A percentile compares a stretch with the other conserved stretches of the same genome.
Conservation (phyloP, 1,140 invertebrate species). For the Ooceraea biroi region DNA sequence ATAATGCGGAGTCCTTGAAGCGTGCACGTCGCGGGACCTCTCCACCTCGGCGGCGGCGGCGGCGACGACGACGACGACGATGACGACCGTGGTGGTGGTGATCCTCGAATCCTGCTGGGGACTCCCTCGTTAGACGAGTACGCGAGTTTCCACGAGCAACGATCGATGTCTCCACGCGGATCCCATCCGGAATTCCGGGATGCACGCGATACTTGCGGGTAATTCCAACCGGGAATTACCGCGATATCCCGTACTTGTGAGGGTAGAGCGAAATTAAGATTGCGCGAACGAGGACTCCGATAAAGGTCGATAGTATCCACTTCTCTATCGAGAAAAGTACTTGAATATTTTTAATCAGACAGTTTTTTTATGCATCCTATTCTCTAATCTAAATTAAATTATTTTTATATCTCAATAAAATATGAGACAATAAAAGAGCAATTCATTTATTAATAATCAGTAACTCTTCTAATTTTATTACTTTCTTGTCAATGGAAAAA, state of each 20-base stretch:
- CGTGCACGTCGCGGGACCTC: constrained; percentile 47
- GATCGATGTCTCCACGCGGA: constrained; percentile 36
- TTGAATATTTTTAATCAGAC: no score
- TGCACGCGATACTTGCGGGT: constrained; percentile 28
- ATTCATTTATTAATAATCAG: not conserved
- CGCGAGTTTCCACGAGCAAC: constrained; percentile 32
- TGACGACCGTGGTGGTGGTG: not conserved
- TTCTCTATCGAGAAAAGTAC: no score
- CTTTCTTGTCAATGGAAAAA: not conserved
- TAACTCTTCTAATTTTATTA: not conserved
- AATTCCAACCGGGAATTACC: constrained; percentile 35
- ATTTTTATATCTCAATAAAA: no score
- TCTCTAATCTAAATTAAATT: no score
- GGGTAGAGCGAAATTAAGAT: constrained; percentile 28
- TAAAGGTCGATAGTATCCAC: not conserved
- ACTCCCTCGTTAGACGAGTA: constrained; percentile 56
- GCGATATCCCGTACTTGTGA: not conserved
- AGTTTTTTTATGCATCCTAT: no score
- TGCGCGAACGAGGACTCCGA: not conserved
- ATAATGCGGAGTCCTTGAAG: constrained; percentile 71
- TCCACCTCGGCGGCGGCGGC: not conserved
- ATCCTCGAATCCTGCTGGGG: constrained; percentile 27
- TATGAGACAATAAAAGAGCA: no score
- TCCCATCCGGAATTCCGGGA: constrained; percentile 42
- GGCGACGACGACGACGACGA: constrained; percentile 1